phyloP scores from a whole-genome alignment of 2,797 vertebrate genomes.

The Chiroxiphia lanceolata region DNA sequence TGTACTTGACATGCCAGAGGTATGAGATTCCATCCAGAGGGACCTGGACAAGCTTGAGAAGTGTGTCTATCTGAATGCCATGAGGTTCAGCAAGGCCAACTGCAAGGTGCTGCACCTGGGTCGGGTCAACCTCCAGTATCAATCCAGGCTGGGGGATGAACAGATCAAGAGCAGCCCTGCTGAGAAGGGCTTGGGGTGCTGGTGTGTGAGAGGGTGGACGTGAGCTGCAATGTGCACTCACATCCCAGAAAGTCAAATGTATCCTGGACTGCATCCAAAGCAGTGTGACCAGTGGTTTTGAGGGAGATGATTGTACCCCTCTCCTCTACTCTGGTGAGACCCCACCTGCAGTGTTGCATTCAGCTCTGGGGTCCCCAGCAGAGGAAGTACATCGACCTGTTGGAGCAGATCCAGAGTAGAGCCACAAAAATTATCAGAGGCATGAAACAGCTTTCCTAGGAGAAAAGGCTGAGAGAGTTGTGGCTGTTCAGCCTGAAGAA shows the following conservation, averaged over 20 bases:
- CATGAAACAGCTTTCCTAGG: neutral
- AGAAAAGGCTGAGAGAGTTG: neutral
- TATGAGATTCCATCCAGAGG: too few species aligned
- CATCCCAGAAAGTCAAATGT: fast-evolving
- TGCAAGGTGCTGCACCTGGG: neutral
- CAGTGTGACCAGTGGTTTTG: fast-evolving
- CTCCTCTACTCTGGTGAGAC: neutral
- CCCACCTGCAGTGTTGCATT: neutral
- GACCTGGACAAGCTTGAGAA: neutral
- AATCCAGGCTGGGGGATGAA: neutral
- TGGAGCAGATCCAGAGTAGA: neutral
- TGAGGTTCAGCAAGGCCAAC: neutral
- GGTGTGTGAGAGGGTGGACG: neutral
- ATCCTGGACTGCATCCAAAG: neutral
- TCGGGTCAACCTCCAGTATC: fast-evolving
- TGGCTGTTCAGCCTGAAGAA: neutral
- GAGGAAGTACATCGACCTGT: fast-evolving
- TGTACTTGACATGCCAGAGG: too few species aligned
- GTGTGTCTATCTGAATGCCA: neutral
- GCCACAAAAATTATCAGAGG: neutral
- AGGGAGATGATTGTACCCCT: neutral
- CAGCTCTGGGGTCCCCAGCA: neutral
- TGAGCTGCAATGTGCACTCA: fast-evolving
- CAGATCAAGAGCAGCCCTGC: neutral
- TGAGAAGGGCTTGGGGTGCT: fast-evolving